phyloP scores from a whole-genome alignment of 2,113 vertebrate species.

The Pagrus major region DNA sequence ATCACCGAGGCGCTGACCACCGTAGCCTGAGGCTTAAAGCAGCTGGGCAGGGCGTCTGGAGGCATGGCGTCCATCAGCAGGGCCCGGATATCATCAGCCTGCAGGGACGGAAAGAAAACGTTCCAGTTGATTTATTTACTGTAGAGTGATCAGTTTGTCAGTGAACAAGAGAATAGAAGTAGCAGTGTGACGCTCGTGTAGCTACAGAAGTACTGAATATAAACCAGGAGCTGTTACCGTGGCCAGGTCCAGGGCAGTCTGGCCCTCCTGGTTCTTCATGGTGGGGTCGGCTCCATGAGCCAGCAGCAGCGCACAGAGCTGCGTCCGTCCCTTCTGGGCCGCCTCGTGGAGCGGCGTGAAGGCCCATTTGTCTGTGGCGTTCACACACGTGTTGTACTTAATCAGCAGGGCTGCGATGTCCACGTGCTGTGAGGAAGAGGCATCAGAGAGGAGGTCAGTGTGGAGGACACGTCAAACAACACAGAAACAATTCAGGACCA shows the following conservation, averaged over 20 bases:
- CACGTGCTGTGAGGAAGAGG: constrained; percentile 80
- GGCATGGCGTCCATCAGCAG: constrained; percentile 87
- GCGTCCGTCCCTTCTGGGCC: constrained; percentile 87
- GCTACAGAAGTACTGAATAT: too few species aligned
- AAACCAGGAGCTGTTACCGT: constrained; percentile 71
- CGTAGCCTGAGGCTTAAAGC: constrained; percentile 91
- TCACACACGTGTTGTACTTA: constrained; percentile 88
- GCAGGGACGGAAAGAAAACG: background rate
- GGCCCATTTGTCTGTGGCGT: constrained; percentile 89
- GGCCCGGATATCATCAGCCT: constrained; percentile 87
- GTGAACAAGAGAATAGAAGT: background rate
- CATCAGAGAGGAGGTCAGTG: background rate
- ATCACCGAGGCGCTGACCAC: constrained; percentile 96
- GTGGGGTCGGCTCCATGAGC: constrained; percentile 88
- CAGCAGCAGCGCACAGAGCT: constrained; percentile 87
- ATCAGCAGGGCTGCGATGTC: constrained; percentile 88
- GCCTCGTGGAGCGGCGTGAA: constrained; percentile 88
- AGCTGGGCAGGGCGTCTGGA: constrained; percentile 84
- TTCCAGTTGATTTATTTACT: background rate
- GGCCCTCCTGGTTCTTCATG: constrained; percentile 90
- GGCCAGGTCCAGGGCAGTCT: constrained; percentile 87
- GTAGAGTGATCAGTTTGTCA: background rate
- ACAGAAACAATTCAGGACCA: background rate
- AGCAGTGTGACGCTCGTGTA: background rate
- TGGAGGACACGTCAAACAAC: background rate